A percentile compares a stretch with the other conserved stretches of the same genome.
These are phyloP conservation scores for Geotria australis DNA, from an alignment of 2,797 vertebrate species.

Conservation along the genomic window DNA sequence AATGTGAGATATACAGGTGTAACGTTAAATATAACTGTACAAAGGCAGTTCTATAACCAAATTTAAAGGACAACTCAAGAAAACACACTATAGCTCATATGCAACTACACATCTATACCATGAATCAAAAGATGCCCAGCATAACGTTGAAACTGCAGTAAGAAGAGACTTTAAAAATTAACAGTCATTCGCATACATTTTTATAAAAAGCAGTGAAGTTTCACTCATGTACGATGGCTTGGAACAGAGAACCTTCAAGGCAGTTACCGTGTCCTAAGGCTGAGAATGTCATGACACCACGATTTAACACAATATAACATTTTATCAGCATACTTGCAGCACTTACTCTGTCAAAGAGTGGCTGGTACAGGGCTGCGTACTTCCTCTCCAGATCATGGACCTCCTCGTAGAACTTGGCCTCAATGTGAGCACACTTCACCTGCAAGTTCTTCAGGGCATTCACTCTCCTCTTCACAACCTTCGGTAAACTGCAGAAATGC, in stretches of 20 bases:
- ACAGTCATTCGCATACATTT: background rate
- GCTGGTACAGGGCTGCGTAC: slow-evolving; percentile 62
- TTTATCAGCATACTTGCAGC: too few species aligned
- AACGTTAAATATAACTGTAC: slow-evolving; percentile 3
- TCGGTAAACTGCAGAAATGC: slow-evolving; percentile 27
- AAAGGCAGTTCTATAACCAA: slow-evolving; percentile 10
- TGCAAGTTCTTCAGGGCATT: slow-evolving; percentile 79
- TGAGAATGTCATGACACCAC: too few species aligned
- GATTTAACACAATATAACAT: too few species aligned
- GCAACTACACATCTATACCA: background rate
- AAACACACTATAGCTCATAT: background rate
- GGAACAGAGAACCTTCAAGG: too few species aligned
- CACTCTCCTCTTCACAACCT: slow-evolving; percentile 65
- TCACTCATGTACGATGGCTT: too few species aligned
- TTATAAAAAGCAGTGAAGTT: background rate
- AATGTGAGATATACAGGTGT: slow-evolving; percentile 11
- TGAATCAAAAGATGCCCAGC: background rate
- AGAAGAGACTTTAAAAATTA: background rate
- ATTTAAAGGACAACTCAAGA: background rate
- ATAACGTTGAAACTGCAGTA: background rate
- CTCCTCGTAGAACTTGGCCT: slow-evolving; percentile 91
- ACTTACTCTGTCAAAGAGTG: slow-evolving; percentile 66
- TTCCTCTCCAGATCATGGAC: slow-evolving; percentile 86
- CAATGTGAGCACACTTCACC: slow-evolving; percentile 65
- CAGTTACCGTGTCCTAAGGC: too few species aligned